A percentile compares a stretch with the other conserved stretches of the same genome.
phyloP scores from a whole-genome alignment of 2,113 vertebrate genomes.

The Nycticebus coucang region DNA sequence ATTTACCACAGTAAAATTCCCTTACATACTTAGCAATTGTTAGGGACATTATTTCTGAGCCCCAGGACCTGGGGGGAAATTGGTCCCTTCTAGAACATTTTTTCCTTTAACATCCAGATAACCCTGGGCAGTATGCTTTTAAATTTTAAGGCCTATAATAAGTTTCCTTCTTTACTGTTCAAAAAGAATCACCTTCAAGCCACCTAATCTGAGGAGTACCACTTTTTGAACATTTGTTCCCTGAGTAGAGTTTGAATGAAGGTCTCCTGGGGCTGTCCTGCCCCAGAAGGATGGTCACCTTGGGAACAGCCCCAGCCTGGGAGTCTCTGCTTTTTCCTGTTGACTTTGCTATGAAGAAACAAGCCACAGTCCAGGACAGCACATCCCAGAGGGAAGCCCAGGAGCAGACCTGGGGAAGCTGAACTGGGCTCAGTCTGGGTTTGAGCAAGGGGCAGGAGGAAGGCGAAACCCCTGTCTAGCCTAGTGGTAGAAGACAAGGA shows the following conservation, averaged over 20 bases:
- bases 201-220: neutral
- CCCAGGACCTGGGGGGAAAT: neutral
- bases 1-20: neutral
- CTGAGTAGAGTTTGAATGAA: neutral
- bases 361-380: conserved; percentile 54
- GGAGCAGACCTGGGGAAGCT: conserved; percentile 67
- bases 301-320: conserved; percentile 48
- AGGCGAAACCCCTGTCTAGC: conserved; percentile 28
- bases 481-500: conserved; percentile 1
- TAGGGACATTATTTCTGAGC: neutral
- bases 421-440: conserved; percentile 67
- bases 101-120: neutral
- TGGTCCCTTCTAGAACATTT: neutral
- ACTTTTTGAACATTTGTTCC: conserved; percentile 54
- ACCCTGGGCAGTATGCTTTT: neutral
- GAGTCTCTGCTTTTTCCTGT: conserved; percentile 33
- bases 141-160: neutral
- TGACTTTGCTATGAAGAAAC: conserved; percentile 67
- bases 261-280: conserved; percentile 59
- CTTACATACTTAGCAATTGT: neutral
- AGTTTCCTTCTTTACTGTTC: conserved; percentile 11
- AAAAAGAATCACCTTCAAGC: neutral
- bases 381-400: conserved; percentile 63
- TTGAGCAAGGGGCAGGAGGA: conserved; percentile 15
- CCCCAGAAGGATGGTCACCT: conserved; percentile 50